phyloP scores from a whole-genome alignment of 2,888 invertebrate species.

The Halictus ligatus region DNA sequence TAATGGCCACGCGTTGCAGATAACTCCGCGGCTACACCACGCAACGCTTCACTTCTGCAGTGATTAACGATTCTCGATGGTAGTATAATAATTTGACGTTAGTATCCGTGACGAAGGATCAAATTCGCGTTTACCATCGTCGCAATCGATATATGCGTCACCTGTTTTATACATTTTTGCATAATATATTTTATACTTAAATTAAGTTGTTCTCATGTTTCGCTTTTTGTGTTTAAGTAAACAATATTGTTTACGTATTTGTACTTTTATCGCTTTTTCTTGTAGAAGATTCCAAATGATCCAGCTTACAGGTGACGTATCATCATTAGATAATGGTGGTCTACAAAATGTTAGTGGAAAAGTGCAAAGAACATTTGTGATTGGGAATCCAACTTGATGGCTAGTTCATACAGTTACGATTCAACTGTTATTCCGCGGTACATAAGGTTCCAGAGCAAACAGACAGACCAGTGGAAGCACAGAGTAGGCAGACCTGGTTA shows the following conservation, averaged over 20 bases:
- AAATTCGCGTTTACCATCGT: slow-evolving; percentile 68
- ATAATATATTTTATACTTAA: slow-evolving; percentile 6
- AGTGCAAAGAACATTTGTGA: slow-evolving; percentile 22
- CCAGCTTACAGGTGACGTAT: too few relatives aligned
- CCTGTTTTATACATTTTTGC: slow-evolving; percentile 40
- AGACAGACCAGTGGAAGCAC: slow-evolving; percentile 68
- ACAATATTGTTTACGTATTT: too few relatives aligned
- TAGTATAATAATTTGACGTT: slow-evolving; percentile 78
- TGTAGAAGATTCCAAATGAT: not conserved
- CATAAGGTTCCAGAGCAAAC: slow-evolving; percentile 80
- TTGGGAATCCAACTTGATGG: slow-evolving; percentile 44
- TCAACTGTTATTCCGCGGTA: slow-evolving; percentile 76
- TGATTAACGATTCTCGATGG: slow-evolving; percentile 77
- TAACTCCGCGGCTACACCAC: slow-evolving; percentile 70
- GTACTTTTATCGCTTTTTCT: not conserved
- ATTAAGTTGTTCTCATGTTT: slow-evolving; percentile 27
- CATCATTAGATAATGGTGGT: not conserved
- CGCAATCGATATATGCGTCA: slow-evolving; percentile 61
- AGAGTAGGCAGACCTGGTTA: slow-evolving; percentile 79
- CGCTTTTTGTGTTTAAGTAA: not conserved
- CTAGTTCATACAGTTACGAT: slow-evolving; percentile 72
- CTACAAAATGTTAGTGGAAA: not conserved
- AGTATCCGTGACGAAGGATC: slow-evolving; percentile 72
- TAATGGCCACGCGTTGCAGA: slow-evolving; percentile 78
- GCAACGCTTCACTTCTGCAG: slow-evolving; percentile 65